Conservation (phyloP, 1,140 invertebrate species). For the Formica exsecta region DNA sequence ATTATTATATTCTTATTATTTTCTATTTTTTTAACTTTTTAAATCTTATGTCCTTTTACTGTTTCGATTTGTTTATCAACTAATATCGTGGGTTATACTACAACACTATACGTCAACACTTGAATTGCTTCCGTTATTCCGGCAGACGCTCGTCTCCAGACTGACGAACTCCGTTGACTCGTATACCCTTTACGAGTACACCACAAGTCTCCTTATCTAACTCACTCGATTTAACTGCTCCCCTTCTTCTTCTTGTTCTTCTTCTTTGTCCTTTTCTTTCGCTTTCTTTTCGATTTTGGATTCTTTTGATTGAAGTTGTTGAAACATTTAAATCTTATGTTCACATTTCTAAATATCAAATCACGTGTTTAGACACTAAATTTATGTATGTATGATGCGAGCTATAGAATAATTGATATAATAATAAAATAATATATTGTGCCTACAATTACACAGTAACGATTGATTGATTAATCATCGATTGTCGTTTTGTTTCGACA, state of each 20-base stretch:
- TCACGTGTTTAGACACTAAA: background rate
- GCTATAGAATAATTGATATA: too few relatives aligned
- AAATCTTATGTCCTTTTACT: background rate
- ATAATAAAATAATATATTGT: too few relatives aligned
- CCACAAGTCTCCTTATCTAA: slow-evolving; percentile 74
- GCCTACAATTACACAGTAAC: too few relatives aligned
- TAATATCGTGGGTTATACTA: background rate
- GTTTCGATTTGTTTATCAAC: background rate
- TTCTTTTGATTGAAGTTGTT: too few relatives aligned
- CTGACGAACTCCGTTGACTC: slow-evolving; percentile 69
- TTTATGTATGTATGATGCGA: background rate
- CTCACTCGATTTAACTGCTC: slow-evolving; percentile 72
- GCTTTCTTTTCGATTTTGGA: slow-evolving; percentile 26
- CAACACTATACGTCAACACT: slow-evolving; percentile 5
- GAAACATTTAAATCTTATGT: slow-evolving; percentile 5
- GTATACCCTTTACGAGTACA: slow-evolving; percentile 66
- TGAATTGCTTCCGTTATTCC: slow-evolving; percentile 21
- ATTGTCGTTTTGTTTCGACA: too few relatives aligned
- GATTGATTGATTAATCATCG: too few relatives aligned
- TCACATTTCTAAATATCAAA: background rate
- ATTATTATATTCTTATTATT: background rate
- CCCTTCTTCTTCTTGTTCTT: slow-evolving; percentile 60
- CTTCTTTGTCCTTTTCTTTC: slow-evolving; percentile 37
- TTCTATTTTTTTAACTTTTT: background rate
- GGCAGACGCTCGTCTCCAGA: slow-evolving; percentile 66